Base-by-base conservation (phyloP, 1,140 invertebrate genomes). In the Andrena cerasifolii region DNA sequence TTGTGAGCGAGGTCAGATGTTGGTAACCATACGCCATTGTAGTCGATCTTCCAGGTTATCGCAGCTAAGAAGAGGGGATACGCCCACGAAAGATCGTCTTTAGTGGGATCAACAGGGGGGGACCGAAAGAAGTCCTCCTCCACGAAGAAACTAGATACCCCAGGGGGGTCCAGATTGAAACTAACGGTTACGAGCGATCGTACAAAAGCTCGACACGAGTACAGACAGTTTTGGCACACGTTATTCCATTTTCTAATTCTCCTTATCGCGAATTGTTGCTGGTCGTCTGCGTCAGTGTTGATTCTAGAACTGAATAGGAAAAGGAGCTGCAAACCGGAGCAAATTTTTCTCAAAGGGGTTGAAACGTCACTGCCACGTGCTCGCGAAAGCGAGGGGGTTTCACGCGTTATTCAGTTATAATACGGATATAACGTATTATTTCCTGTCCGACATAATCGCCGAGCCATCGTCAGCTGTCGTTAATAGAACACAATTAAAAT, bases 1-100 rank as follows among this genome's bases (percentile, higher is more conserved):
- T 88, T 89, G 80, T 91, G 90, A 66, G 84, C 87, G 85, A 88
- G 87, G 87, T 91, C 90, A 88, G 89, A 92, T 91, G 90, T 86
- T 87, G 73, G 89, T 88, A 91, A 89, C 87, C 78, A 79, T 89
- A 90, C 75, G 82, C 87, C 65, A 89, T 89, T 90, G 86, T 90
- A 68, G 67, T 66, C 66, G 63, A 87, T 86, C 74, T 79, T 87
- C 72, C 59, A 71, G 72, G 61, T 78, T 84, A 83, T 65, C 79
- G 73, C 82, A 82, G 77, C 83, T 83, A 62, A 61, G 90, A 91
- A 81, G 67, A 77, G 21, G 70, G 74, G 87, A 85, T 85, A 84
- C 90, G 89, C 90, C 90, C 85, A 89, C 90, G 84, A 87, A 65
- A 79, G 80, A 88, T 80, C 83, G 81, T 86, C 84, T 83, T 54